Percentiles rank a stretch among this genome's conserved stretches.
Evolutionary conservation across 2,797 vertebrate species (phyloP).

Genomic region (Sebastes paucispinis): DNA sequence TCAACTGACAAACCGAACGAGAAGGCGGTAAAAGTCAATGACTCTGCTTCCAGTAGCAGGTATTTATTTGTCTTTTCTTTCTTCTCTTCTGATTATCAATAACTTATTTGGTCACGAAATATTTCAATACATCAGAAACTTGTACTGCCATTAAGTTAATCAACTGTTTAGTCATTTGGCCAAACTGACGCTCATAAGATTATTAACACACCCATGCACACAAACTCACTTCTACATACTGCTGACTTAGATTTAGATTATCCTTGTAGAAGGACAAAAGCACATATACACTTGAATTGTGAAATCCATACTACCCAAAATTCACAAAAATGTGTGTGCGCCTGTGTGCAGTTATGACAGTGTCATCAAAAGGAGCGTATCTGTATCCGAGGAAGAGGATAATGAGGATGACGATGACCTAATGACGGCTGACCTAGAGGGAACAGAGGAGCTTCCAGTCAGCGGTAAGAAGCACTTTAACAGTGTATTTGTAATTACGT

Average conservation of each 20-base stretch:
- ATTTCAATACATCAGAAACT: neutral
- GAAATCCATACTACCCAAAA: neutral
- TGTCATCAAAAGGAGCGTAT: slow-evolving; percentile 32
- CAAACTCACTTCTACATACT: neutral
- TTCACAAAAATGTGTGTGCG: slow-evolving; percentile 2
- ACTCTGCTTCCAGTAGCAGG: slow-evolving; percentile 23
- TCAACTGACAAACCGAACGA: neutral
- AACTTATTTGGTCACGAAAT: neutral
- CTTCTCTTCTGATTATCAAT: neutral
- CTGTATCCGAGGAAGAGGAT: slow-evolving; percentile 26
- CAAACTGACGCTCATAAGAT: neutral
- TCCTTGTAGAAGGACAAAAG: neutral
- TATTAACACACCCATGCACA: neutral
- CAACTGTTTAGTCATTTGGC: neutral
- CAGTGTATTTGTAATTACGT: neutral
- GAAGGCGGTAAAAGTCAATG: neutral
- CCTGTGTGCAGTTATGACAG: slow-evolving; percentile 52
- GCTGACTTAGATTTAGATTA: neutral
- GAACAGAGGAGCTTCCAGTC: slow-evolving; percentile 41
- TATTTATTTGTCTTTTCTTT: slow-evolving; percentile 7
- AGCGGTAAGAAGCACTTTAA: slow-evolving; percentile 66
- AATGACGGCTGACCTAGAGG: neutral
- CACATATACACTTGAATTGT: neutral
- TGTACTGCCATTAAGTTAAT: neutral
- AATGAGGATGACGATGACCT: slow-evolving; percentile 28